phyloP scores from a whole-genome alignment of 1,140 invertebrate species.

The Listronotus oregonensis region DNA sequence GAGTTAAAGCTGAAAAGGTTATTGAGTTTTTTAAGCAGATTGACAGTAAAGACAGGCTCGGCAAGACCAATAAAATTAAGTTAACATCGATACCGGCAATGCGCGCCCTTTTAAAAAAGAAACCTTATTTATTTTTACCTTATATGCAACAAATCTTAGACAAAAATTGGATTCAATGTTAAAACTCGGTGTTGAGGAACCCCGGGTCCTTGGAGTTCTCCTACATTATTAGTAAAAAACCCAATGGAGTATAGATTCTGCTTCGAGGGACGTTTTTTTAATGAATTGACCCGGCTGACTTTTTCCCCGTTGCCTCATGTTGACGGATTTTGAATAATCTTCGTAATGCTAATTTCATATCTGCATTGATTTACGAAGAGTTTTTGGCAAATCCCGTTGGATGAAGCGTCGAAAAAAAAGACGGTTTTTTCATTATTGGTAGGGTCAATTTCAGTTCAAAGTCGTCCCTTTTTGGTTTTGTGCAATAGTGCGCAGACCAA shows the following conservation, averaged over 20 bases:
- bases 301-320: constrained; percentile 45
- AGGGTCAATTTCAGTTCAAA: constrained; percentile 50
- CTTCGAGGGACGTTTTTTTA: constrained; percentile 53
- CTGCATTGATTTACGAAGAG: constrained; percentile 48
- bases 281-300: constrained; percentile 51
- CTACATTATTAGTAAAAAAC: too few relatives aligned
- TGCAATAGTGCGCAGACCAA: constrained; percentile 53
- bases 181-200: too few relatives aligned
- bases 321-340: constrained; percentile 46
- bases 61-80: too few relatives aligned
- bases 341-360: constrained; percentile 46
- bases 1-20: too few relatives aligned
- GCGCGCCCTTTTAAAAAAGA: constrained; percentile 10
- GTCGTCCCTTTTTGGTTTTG: constrained; percentile 50
- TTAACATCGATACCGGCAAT: constrained; percentile 18
- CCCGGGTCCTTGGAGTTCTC: too few relatives aligned
- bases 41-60: too few relatives aligned
- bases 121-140: constrained; percentile 15
- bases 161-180: neutral
- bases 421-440: constrained; percentile 55
- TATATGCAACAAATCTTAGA: too few relatives aligned
- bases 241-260: constrained; percentile 45
- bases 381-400: too few relatives aligned
- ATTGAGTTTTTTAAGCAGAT: too few relatives aligned
- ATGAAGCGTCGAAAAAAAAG: constrained; percentile 39